A percentile compares a stretch with the other conserved stretches of the same genome.
phyloP scores from a whole-genome alignment of 2,113 vertebrate genomes.

The Marmota monax region DNA sequence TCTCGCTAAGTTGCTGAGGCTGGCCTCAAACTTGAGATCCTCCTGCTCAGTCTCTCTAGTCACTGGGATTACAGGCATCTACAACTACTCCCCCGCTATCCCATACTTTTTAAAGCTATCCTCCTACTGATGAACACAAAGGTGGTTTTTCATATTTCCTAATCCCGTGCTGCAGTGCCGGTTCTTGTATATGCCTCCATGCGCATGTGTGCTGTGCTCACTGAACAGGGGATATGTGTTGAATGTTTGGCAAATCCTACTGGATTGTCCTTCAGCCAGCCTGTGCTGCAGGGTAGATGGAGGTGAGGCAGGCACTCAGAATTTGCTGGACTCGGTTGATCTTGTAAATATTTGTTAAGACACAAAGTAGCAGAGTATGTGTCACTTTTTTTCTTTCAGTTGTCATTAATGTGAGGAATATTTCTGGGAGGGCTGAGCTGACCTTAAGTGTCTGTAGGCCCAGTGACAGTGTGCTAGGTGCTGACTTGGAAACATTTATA shows the following conservation, averaged over 20 bases:
- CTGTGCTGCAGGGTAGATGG: neutral
- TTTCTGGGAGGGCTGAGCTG: neutral
- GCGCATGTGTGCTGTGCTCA: neutral
- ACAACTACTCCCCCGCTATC: neutral
- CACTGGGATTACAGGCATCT: neutral
- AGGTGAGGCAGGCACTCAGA: neutral
- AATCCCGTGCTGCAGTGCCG: neutral
- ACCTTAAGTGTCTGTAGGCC: neutral
- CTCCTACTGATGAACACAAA: neutral
- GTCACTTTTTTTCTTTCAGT: neutral
- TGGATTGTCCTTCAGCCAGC: neutral
- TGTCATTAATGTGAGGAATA: neutral
- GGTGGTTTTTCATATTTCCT: neutral
- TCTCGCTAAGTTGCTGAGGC: neutral
- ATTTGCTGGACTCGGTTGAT: neutral
- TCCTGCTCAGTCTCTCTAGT: neutral
- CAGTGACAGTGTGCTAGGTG: neutral
- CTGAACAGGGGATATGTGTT: fast-evolving
- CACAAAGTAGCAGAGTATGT: neutral
- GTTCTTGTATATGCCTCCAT: neutral
- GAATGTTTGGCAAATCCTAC: neutral
- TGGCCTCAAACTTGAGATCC: neutral
- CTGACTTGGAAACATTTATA: neutral
- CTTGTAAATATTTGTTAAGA: neutral
- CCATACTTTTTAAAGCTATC: neutral